phyloP scores from a whole-genome alignment of 2,888 invertebrate genomes.

The Campoplex nolae region DNA sequence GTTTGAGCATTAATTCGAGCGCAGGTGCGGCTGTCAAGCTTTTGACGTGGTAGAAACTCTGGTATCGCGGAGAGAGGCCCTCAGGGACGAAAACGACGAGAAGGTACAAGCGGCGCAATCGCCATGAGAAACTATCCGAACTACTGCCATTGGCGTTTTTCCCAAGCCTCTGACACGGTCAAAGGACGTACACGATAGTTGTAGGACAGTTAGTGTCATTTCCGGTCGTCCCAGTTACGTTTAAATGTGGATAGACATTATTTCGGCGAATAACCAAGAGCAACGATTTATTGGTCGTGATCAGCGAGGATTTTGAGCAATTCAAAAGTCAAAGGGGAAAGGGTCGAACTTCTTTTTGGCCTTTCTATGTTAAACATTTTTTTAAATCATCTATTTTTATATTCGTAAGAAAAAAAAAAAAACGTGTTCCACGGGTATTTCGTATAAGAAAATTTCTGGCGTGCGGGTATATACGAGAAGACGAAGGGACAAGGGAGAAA shows the following conservation, averaged over 20 bases:
- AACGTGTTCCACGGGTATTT: neutral
- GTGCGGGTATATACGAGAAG: neutral
- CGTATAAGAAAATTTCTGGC: neutral
- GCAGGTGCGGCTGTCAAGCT: neutral
- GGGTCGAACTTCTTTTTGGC: neutral
- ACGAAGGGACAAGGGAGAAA: neutral
- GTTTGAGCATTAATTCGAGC: neutral
- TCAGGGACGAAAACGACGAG: neutral
- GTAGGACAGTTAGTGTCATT: constrained; percentile 21
- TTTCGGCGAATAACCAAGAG: neutral
- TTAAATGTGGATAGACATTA: neutral
- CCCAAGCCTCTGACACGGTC: constrained; percentile 9
- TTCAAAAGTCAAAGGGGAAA: neutral
- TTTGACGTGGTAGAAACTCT: constrained; percentile 12
- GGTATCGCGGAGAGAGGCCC: neutral
- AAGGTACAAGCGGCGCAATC: neutral
- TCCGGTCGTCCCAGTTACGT: constrained; percentile 3
- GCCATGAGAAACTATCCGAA: constrained; percentile 8
- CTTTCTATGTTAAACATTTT: neutral
- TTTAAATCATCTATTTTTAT: neutral
- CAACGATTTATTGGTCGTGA: neutral
- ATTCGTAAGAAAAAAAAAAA: neutral
- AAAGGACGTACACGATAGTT: neutral
- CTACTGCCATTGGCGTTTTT: neutral
- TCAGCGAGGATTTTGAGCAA: neutral